phyloP scores from a whole-genome alignment of 92 coral and sea anemone genomes.

The Micromussa lordhowensis region DNA sequence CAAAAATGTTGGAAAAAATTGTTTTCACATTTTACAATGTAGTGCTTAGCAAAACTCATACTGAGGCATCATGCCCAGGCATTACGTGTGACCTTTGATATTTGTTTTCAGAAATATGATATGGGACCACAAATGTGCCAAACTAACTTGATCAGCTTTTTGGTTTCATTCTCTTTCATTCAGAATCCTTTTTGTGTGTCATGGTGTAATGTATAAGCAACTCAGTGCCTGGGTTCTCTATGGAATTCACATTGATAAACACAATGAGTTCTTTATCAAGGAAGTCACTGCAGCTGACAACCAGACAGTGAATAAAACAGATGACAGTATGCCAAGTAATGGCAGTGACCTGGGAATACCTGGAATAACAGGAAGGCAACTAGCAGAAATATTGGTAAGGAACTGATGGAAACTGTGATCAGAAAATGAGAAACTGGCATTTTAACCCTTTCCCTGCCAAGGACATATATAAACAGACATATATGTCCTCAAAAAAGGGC shows the following conservation, averaged over 20 bases:
- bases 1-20: no score
- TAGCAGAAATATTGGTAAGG: conserved; percentile 83
- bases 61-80: no score
- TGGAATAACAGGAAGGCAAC: conserved; percentile 86
- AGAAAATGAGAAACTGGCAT: not conserved
- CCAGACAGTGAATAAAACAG: conserved; percentile 22
- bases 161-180: not conserved
- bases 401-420: not conserved
- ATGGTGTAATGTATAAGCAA: conserved; percentile 98
- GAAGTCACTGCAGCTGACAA: conserved; percentile 63
- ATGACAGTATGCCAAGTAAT: conserved; percentile 35
- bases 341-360: conserved; percentile 79
- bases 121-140: not conserved
- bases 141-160: not conserved
- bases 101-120: no score
- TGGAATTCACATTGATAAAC: conserved; percentile 83
- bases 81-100: no score
- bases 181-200: conserved; percentile 93
- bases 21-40: no score
- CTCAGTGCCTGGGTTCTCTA: conserved; percentile 95
- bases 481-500: no score
- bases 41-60: no score
- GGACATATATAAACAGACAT: no score
- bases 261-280: conserved; percentile 84
- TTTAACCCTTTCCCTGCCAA: no score